Evolutionary conservation across 2,888 invertebrate genomes (phyloP), one percentile per base, ranked within the genome.

Genomic region (Busseola fusca): DNA sequence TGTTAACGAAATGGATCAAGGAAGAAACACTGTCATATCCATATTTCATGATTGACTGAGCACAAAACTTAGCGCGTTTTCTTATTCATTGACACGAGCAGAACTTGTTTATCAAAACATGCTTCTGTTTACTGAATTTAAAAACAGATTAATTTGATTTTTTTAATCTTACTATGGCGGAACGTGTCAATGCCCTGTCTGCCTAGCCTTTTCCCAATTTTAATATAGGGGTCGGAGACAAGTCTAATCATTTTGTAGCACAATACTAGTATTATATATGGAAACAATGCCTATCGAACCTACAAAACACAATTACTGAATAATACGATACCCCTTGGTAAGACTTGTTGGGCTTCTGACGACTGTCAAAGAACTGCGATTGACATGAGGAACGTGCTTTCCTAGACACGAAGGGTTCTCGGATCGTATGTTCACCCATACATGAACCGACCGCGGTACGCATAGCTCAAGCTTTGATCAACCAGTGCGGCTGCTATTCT

Each of bases 31-130:
- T 52, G 80, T 30, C 16, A 37, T 45, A 74, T 80, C 14, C 40
- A 80, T 74, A 78, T 79, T 78, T 69, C 64, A 74, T 80, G 16
- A 40, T 37, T 69, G 52, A 16, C 21, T 64, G 52, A 16, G 62
- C 54, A 42, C 40, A 69, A 52, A 69, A 58, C 56, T 62, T 50
- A 65, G 63, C 30, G 25, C 37, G 14, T 65, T 80, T 75, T 27
- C 45, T 74, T 65, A 58, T 63, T 80, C 30, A 75, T 54, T 58
- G 64, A 27, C 25, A 65, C 54, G 42, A 40, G n/a, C n/a, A 42
- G 27, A 50, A 56, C 40, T 64, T 59, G 58, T 63, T 56, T 74
- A 58, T 64, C 40, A 42, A 69, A 64, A 40, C 56, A 57, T 62
- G 40, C 40, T 18, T 52, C 16, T 64, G 48, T 50, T 69, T 62